These are phyloP conservation scores for Coelinius sp. DNA, from an alignment of 2,888 invertebrate species.

Conservation along the genomic window DNA sequence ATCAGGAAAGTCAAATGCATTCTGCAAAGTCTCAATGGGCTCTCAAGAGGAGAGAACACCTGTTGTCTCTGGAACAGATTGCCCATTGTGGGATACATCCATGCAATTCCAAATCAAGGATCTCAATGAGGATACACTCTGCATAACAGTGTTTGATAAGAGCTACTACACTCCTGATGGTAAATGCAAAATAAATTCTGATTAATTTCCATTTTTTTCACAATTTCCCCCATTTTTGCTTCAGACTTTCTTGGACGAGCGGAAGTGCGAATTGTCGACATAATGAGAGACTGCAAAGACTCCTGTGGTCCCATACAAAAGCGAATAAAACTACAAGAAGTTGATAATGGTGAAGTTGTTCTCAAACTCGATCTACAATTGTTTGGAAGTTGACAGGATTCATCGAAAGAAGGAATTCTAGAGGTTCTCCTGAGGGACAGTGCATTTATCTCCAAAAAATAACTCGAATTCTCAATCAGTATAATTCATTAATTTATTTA, in stretches of 20 bases:
- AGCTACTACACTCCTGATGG: constrained; percentile 83
- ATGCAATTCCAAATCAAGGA: constrained; percentile 85
- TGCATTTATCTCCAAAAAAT: constrained; percentile 26
- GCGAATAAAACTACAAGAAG: constrained; percentile 78
- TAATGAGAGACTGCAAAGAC: constrained; percentile 74
- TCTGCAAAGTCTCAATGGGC: constrained; percentile 82
- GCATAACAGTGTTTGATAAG: constrained; percentile 80
- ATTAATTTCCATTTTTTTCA: constrained; percentile 8
- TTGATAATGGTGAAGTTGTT: constrained; percentile 78
- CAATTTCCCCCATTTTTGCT: constrained; percentile 3
- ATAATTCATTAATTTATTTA: constrained; percentile 29
- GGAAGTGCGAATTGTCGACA: constrained; percentile 78
- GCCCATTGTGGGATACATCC: constrained; percentile 80
- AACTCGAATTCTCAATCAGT: neutral
- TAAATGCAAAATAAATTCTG: constrained; percentile 62
- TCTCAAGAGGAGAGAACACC: constrained; percentile 80
- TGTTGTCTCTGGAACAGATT: constrained; percentile 73
- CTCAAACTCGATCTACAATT: constrained; percentile 81
- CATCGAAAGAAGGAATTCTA: neutral
- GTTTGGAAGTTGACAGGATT: constrained; percentile 65
- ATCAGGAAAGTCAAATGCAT: constrained; percentile 79
- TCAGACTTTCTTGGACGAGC: constrained; percentile 81
- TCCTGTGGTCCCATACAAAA: constrained; percentile 78
- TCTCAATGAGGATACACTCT: constrained; percentile 78
- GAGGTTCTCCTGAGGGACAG: constrained; percentile 4